Percentiles rank a stretch among this genome's conserved stretches.
phyloP scores from a whole-genome alignment of 2,113 vertebrate species.

The Physeter macrocephalus region DNA sequence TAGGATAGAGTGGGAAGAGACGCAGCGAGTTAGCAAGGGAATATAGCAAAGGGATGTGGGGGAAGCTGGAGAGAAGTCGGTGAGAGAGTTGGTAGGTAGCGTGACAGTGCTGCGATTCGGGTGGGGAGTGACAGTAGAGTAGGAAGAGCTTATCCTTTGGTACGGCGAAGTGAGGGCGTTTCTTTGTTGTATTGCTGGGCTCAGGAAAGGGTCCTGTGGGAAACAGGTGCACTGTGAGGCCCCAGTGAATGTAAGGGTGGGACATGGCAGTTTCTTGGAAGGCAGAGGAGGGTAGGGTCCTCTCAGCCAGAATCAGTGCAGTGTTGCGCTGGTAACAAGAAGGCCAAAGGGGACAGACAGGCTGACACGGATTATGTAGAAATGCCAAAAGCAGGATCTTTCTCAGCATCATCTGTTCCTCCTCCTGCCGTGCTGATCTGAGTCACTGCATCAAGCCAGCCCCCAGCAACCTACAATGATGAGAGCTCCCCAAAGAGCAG shows the following conservation, averaged over 20 bases:
- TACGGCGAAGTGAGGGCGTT: background rate
- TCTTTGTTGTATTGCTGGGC: background rate
- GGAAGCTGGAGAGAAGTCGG: background rate
- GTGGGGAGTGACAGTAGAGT: background rate
- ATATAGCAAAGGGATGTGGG: background rate
- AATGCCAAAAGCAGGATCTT: background rate
- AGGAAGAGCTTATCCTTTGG: background rate
- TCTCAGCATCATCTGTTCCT: background rate
- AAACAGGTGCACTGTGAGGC: background rate
- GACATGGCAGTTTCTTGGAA: background rate
- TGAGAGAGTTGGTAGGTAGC: background rate
- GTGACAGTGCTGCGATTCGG: background rate
- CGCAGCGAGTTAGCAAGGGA: background rate
- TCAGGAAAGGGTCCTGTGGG: background rate
- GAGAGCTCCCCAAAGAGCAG: background rate
- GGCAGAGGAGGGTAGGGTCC: background rate
- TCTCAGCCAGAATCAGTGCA: background rate
- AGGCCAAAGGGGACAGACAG: too few relatives aligned
- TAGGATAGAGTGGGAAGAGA: background rate
- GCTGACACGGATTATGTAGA: background rate
- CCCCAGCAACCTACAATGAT: background rate
- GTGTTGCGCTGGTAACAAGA: background rate
- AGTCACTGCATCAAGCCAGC: background rate
- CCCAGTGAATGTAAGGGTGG: background rate
- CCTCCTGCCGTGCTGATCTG: too few relatives aligned